phyloP scores from a whole-genome alignment of 2,113 vertebrate genomes.

The Chlamydotis undulata region DNA sequence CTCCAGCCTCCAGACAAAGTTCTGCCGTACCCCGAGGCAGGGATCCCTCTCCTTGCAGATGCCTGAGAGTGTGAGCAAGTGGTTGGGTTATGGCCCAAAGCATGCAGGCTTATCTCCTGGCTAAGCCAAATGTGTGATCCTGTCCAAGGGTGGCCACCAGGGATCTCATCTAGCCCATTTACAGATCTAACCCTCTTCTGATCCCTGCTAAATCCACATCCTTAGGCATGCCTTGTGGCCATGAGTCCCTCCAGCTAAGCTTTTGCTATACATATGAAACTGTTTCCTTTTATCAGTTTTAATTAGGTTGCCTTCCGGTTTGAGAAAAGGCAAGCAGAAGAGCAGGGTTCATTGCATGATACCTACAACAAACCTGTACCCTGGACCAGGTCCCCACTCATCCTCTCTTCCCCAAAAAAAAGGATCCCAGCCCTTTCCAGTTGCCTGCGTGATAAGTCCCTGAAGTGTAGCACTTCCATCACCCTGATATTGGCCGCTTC shows the following conservation, averaged over 20 bases:
- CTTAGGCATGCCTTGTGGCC: constrained; percentile 4
- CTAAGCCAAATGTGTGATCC: neutral
- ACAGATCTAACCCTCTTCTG: constrained; percentile 33
- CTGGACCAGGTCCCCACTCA: neutral
- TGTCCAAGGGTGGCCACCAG: neutral
- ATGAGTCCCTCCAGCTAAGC: neutral
- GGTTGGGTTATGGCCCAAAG: neutral
- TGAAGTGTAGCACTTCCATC: neutral
- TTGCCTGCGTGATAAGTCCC: neutral
- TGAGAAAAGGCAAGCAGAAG: neutral
- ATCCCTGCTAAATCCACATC: constrained; percentile 49
- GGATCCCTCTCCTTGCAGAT: neutral
- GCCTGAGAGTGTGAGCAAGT: neutral
- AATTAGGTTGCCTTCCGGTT: constrained; percentile 25
- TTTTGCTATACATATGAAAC: constrained; percentile 18
- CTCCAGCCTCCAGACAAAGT: neutral
- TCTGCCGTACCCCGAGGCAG: neutral
- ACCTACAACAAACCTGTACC: neutral
- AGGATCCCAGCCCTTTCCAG: neutral
- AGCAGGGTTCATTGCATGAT: neutral
- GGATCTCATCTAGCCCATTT: constrained; percentile 18
- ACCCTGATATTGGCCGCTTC: neutral
- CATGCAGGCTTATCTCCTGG: neutral
- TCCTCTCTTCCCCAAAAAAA: neutral
- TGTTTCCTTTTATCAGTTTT: constrained; percentile 32